phyloP scores from a whole-genome alignment of 2,797 vertebrate species.

The Mus caroli region DNA sequence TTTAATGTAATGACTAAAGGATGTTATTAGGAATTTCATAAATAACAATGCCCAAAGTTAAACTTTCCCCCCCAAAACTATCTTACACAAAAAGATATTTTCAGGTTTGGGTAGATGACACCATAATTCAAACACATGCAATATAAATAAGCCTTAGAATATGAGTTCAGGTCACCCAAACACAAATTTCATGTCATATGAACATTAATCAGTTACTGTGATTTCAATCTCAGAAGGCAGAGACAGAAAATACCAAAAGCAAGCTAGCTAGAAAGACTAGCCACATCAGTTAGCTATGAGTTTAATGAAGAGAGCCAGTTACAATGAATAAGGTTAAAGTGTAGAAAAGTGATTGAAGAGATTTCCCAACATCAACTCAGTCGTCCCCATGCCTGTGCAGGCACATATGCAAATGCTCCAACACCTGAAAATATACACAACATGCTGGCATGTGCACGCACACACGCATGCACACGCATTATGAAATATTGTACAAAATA shows the following conservation, averaged over 20 bases:
- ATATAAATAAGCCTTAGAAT: neutral
- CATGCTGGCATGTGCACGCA: too few species aligned
- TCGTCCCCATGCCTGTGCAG: neutral
- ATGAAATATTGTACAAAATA: neutral
- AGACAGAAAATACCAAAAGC: neutral
- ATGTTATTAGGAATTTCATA: neutral
- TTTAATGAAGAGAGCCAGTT: neutral
- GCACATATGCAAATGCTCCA: neutral
- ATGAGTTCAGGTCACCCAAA: neutral
- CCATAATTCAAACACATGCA: neutral
- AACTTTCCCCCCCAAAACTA: fast-evolving
- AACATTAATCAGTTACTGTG: too few species aligned
- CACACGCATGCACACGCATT: too few species aligned
- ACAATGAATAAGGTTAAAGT: neutral
- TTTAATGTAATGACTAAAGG: neutral
- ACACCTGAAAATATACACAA: neutral
- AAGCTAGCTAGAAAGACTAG: neutral
- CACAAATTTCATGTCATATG: neutral
- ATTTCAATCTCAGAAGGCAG: neutral
- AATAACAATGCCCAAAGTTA: neutral
- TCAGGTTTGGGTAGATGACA: neutral
- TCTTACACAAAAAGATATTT: neutral
- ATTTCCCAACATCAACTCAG: neutral
- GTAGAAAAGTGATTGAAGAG: neutral
- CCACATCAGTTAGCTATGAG: neutral